Percentiles rank a stretch among this genome's conserved stretches.
phyloP scores from a whole-genome alignment of 2,797 vertebrate genomes.

The Aplochiton taeniatus region DNA sequence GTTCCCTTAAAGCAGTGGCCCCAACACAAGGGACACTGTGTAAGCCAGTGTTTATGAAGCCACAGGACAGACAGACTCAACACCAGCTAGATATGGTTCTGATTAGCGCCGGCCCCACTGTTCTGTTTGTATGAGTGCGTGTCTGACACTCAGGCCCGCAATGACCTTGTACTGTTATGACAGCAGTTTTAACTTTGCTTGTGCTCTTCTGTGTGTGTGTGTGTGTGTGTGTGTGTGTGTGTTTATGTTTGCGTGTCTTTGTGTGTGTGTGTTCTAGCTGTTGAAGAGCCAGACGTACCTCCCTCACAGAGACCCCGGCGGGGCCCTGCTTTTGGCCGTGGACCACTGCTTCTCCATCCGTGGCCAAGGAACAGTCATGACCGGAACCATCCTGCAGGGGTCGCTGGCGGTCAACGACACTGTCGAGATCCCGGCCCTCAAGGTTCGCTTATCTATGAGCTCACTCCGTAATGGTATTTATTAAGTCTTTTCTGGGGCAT shows the following conservation, averaged over 20 bases:
- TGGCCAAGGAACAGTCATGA: slow-evolving; percentile 98
- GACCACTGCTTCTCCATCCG: slow-evolving; percentile 99
- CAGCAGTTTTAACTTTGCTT: slow-evolving; percentile 4
- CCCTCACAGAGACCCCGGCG: slow-evolving; percentile 88
- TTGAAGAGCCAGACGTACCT: slow-evolving; percentile 90
- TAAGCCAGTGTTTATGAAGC: slow-evolving; percentile 10
- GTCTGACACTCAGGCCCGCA: neutral
- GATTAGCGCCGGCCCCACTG: slow-evolving; percentile 9
- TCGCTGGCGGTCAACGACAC: slow-evolving; percentile 88
- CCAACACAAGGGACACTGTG: slow-evolving; percentile 5
- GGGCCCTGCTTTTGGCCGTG: slow-evolving; percentile 93
- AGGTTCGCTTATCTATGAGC: slow-evolving; percentile 71
- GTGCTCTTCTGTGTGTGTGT: slow-evolving; percentile 10
- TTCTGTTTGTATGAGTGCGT: slow-evolving; percentile 10
- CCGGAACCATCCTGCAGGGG: slow-evolving; percentile 95
- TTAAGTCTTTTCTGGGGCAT: too few species aligned
- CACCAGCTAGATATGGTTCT: slow-evolving; percentile 24
- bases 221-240: neutral
- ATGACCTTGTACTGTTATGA: slow-evolving; percentile 25
- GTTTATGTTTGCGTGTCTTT: slow-evolving; percentile 1
- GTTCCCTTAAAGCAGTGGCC: neutral
- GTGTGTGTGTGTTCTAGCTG: slow-evolving; percentile 73
- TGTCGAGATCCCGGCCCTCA: slow-evolving; percentile 94
- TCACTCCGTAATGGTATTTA: too few species aligned
- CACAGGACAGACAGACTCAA: slow-evolving; percentile 9